Conservation (phyloP, 2,888 invertebrate species). For the Drosophila pegasa region DNA sequence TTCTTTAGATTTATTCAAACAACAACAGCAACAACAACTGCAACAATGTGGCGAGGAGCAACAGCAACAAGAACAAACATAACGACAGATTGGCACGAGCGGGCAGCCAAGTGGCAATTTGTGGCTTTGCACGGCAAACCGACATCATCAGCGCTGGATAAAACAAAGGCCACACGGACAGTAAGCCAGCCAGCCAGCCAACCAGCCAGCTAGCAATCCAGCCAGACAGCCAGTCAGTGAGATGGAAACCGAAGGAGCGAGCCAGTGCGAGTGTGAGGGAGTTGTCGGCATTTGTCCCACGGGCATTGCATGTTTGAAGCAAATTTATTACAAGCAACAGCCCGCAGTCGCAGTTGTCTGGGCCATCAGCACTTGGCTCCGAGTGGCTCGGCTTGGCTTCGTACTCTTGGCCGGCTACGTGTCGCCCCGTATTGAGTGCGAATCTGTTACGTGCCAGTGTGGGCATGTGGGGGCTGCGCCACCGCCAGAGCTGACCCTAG, state of each 20-base stretch:
- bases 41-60: constrained; percentile 27
- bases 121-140: constrained; percentile 79
- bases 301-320: constrained; percentile 78
- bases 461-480: constrained; percentile 22
- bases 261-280: constrained; percentile 23
- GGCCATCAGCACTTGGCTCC: constrained; percentile 72
- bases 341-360: constrained; percentile 72
- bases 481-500: constrained; percentile 47
- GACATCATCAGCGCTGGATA: constrained; percentile 75
- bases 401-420: constrained; percentile 52
- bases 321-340: constrained; percentile 80
- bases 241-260: constrained; percentile 9
- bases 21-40: constrained; percentile 40
- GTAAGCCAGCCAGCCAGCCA: constrained; percentile 23
- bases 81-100: constrained; percentile 77
- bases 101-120: constrained; percentile 78
- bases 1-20: constrained; percentile 80
- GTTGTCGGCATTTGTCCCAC: constrained; percentile 75
- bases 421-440: constrained; percentile 73
- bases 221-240: constrained; percentile 29
- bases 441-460: constrained; percentile 47
- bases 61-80: constrained; percentile 50
- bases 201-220: constrained; percentile 11
- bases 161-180: constrained; percentile 73
- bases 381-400: constrained; percentile 33